Conservation (phyloP, 2,113 vertebrate species). For the Isichthys henryi region DNA sequence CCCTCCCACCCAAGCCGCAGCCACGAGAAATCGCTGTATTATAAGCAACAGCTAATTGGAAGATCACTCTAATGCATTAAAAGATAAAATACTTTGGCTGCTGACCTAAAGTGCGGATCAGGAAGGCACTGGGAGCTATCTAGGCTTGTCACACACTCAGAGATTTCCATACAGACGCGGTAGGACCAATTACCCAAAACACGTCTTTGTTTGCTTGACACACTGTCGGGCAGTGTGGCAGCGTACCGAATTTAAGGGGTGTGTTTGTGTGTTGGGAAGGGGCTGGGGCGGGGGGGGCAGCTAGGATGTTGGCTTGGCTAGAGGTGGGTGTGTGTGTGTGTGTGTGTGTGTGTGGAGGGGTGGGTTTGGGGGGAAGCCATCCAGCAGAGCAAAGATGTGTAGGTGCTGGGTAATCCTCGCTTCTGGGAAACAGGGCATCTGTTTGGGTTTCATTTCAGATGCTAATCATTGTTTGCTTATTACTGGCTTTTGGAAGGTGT, state of each 20-base stretch:
- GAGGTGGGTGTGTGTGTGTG: slow-evolving; percentile 35
- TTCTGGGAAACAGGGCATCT: slow-evolving; percentile 53
- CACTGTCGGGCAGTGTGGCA: slow-evolving; percentile 63
- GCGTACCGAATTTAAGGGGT: slow-evolving; percentile 62
- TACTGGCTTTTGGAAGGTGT: slow-evolving; percentile 24
- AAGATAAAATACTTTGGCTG: slow-evolving; percentile 99
- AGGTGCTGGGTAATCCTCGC: slow-evolving; percentile 50
- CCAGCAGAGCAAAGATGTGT: slow-evolving; percentile 62
- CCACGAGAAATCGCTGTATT: slow-evolving; percentile 97
- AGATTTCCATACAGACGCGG: slow-evolving; percentile 99
- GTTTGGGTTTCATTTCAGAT: slow-evolving; percentile 55
- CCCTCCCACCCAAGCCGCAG: slow-evolving; percentile 69
- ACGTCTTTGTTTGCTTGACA: slow-evolving; percentile 93
- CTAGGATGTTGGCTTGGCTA: slow-evolving; percentile 62
- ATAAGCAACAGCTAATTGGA: slow-evolving; percentile 98
- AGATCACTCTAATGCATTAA: slow-evolving; percentile 99
- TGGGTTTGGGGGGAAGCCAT: slow-evolving; percentile 39
- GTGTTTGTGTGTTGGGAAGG: slow-evolving; percentile 24
- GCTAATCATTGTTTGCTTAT: slow-evolving; percentile 61
- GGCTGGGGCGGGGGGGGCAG: slow-evolving; percentile 32
- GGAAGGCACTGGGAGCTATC: slow-evolving; percentile 98
- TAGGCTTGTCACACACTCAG: slow-evolving; percentile 96
- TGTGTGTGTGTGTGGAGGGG: slow-evolving; percentile 20
- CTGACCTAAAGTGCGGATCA: slow-evolving; percentile 98
- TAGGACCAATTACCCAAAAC: slow-evolving; percentile 87